These are phyloP conservation scores for Trypoxylus dichotomus DNA, from an alignment of 1,140 invertebrate species.

Conservation along the genomic window DNA sequence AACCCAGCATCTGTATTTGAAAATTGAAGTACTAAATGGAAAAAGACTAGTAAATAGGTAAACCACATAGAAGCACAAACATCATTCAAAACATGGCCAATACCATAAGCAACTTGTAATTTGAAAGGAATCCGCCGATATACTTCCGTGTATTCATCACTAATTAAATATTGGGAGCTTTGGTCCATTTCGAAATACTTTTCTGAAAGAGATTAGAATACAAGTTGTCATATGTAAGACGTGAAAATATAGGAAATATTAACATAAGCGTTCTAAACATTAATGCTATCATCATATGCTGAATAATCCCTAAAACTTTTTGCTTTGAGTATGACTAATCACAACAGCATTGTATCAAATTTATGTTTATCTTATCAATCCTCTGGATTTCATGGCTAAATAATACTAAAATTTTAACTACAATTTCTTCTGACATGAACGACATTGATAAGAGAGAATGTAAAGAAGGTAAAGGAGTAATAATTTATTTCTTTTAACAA, in stretches of 20 bases:
- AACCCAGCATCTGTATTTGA: slow-evolving; percentile 73
- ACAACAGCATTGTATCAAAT: too few relatives aligned
- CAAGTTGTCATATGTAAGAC: not conserved
- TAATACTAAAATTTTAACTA: too few relatives aligned
- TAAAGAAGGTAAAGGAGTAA: too few relatives aligned
- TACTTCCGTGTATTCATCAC: slow-evolving; percentile 51
- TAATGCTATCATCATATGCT: not conserved
- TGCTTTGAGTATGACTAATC: not conserved
- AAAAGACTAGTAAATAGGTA: slow-evolving; percentile 91
- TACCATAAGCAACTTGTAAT: slow-evolving; percentile 58
- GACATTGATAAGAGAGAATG: too few relatives aligned
- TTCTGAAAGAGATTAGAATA: not conserved
- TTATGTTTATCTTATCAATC: too few relatives aligned
- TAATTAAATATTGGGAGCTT: slow-evolving; percentile 37
- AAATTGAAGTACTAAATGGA: slow-evolving; percentile 83
- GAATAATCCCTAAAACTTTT: not conserved
- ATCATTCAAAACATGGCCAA: slow-evolving; percentile 92
- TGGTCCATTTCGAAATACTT: slow-evolving; percentile 35
- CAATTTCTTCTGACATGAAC: too few relatives aligned
- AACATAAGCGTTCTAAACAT: not conserved
- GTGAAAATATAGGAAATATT: too few relatives aligned
- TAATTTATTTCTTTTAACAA: too few relatives aligned
- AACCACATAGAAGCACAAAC: slow-evolving; percentile 97
- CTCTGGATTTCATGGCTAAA: too few relatives aligned
- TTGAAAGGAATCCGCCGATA: slow-evolving; percentile 47